Base-by-base conservation (phyloP, 2,113 vertebrate species). In the Himantopus leucocephalus region DNA sequence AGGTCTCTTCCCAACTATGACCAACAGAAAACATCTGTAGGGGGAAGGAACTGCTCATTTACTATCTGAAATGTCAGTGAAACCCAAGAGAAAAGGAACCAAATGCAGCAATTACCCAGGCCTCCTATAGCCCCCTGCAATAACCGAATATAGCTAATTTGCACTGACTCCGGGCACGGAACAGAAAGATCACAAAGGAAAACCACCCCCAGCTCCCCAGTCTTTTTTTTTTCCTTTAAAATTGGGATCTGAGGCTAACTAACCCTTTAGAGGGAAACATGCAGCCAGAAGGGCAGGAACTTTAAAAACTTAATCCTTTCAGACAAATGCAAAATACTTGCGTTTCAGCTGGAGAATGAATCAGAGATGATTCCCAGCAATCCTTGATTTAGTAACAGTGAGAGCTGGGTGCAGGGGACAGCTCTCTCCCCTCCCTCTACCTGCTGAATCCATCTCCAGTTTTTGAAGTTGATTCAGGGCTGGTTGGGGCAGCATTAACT, bases 11-110 rank as follows among this genome's bases (percentile, higher is more conserved):
- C 66, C 83, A 90, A 4, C 92, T 95, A 90, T 73, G 78, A 91
- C 93, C 91, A 97, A 96, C 79, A 94, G 83, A 97, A 97, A 96
- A 96, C 95, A 97, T 92, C 85, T 97, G 94, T 17, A 76, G 74
- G 15, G 77, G 52, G 53, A 92, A 95, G 55, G 62, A 89, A 62
- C 70, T 32, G 14, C 77, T 96, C 79, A 19, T 95, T 96, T 92
- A 74, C 86, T 59, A 3, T 83, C 80, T n/a, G 39, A 96, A 96
- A 96, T 72, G 76, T 70, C 76, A 95, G 55, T 64, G 87, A 94
- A 97, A 89, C 66, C 79, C 88, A 88, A 72, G 79, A 96, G 89
- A 72, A 85, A 90, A 90, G 41, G 70, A 94, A 88, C n/a, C 14
- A 67, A 95, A 84, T 20, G 56, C 53, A 89, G 66, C 75, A 91